Evolutionary conservation across 2,888 invertebrate genomes (phyloP), one percentile per base, ranked within the genome.

Genomic region (Falcaria lacertinaria): DNA sequence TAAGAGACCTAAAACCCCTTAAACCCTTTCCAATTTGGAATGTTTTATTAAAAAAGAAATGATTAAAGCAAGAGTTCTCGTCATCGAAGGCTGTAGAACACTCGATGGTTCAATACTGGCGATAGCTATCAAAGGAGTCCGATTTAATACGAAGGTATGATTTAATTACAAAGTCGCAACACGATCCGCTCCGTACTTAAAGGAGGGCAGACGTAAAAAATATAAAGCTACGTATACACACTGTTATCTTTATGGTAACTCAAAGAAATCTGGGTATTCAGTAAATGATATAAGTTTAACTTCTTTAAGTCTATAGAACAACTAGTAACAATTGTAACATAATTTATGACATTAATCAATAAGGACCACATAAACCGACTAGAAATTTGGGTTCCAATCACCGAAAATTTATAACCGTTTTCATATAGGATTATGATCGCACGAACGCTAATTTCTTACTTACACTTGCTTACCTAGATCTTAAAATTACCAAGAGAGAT

Each of bases 141-240:
- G 76, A 73, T 75, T 79, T 80, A 80, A 78, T 79, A 76, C 78
- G 62, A 66, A 76, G 75, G 73, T 76, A 78, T 80, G 75, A 80
- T 81, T 81, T 81, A 80, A 81, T 80, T 80, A 79, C 73, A 65
- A 70, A 76, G 71, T 72, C 76, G 72, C 71, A 78, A 78, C 77
- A 73, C 74, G 80, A 80, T 64, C 71, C 61, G 52, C 52, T 51
- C 50, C 53, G 54, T 54, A 60, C 56, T 56, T 54, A 45, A 52
- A 52, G 57, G 54, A 59, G 49, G 50, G 50, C 50, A 50, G 50
- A 52, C 51, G 48, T 19, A 11, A 22, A 37, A 37, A 37, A 8
- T 7, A 15, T 37, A 17, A 41, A 37, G 44, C 15, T 36, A 39
- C 39, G 44, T 42, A 34, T 35, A 47, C 44, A 44, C 19, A 32